phyloP scores from a whole-genome alignment of 2,113 vertebrate species.

The Zosterops borbonicus region DNA sequence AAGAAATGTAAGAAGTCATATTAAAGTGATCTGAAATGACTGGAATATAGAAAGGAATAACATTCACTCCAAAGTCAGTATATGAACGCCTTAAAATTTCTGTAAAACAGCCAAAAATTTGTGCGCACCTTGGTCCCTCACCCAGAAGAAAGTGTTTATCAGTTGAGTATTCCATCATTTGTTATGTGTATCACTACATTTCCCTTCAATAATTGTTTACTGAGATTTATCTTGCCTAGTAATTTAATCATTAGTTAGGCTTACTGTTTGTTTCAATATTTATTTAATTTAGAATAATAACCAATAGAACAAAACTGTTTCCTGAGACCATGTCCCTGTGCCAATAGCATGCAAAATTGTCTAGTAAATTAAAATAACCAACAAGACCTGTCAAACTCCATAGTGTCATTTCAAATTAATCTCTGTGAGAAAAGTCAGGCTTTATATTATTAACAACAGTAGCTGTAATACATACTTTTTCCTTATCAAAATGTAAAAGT shows the following conservation, averaged over 20 bases:
- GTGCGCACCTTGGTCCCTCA: neutral
- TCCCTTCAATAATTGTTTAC: constrained; percentile 29
- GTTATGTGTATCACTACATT: neutral
- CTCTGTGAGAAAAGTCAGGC: constrained; percentile 1
- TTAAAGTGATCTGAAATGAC: neutral
- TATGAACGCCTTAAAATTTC: neutral
- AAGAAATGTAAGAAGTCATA: neutral
- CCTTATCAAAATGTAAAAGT: constrained; percentile 3
- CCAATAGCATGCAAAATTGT: constrained; percentile 67
- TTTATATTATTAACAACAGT: constrained; percentile 26
- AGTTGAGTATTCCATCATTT: neutral
- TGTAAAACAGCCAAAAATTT: neutral
- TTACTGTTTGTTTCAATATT: constrained; percentile 34
- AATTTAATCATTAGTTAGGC: constrained; percentile 25
- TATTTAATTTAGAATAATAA: constrained; percentile 65
- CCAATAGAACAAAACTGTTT: constrained; percentile 39
- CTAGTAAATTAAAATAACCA: constrained; percentile 66
- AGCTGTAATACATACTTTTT: neutral
- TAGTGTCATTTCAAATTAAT: constrained; percentile 67
- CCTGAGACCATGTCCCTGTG: constrained; percentile 23
- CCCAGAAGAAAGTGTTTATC: neutral
- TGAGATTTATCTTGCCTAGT: neutral
- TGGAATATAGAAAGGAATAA: neutral
- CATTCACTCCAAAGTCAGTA: neutral
- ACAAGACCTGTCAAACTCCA: constrained; percentile 19